Conservation (phyloP, 1,140 invertebrate genomes). For the Drosophila paulistorum region DNA sequence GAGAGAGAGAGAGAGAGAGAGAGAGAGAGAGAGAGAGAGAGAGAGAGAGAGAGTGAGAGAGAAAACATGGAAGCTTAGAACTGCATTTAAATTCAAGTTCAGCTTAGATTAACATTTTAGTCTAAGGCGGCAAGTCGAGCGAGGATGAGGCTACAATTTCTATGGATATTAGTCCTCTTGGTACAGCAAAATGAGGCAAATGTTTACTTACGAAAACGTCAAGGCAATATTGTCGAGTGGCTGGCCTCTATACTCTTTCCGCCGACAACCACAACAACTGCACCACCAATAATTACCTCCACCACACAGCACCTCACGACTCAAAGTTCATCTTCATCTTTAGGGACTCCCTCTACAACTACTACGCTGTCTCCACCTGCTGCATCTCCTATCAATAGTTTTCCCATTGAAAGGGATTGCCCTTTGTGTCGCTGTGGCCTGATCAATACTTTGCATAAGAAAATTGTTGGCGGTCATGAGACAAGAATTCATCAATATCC, state of each 20-base stretch:
- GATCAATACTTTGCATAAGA: slow-evolving; percentile 85
- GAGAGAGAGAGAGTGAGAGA: no score
- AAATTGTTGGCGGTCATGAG: slow-evolving; percentile 89
- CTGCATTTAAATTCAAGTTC: slow-evolving; percentile 44
- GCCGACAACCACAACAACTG: slow-evolving; percentile 5
- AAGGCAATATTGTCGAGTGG: slow-evolving; percentile 46
- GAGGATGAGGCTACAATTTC: slow-evolving; percentile 53
- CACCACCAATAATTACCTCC: not conserved
- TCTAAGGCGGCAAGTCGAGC: slow-evolving; percentile 11
- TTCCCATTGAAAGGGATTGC: slow-evolving; percentile 50
- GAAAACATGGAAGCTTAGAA: slow-evolving; percentile 2
- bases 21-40: no score
- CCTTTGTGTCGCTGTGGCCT: slow-evolving; percentile 87
- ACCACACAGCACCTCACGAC: slow-evolving; percentile 7
- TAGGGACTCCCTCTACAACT: slow-evolving; percentile 1
- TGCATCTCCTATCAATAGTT: not conserved
- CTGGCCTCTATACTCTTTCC: slow-evolving; percentile 38
- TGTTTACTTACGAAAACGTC: not conserved
- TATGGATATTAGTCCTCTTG: slow-evolving; percentile 15
- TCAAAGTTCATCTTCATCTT: slow-evolving; percentile 15
- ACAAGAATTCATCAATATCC: slow-evolving; percentile 89
- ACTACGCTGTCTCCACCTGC: not conserved
- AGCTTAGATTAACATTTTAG: slow-evolving; percentile 24
- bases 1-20: no score
- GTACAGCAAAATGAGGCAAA: not conserved